A percentile compares a stretch with the other conserved stretches of the same genome.
Evolutionary conservation across 2,888 invertebrate species (phyloP).

Genomic region (Drosophila pseudotalamancana): DNA sequence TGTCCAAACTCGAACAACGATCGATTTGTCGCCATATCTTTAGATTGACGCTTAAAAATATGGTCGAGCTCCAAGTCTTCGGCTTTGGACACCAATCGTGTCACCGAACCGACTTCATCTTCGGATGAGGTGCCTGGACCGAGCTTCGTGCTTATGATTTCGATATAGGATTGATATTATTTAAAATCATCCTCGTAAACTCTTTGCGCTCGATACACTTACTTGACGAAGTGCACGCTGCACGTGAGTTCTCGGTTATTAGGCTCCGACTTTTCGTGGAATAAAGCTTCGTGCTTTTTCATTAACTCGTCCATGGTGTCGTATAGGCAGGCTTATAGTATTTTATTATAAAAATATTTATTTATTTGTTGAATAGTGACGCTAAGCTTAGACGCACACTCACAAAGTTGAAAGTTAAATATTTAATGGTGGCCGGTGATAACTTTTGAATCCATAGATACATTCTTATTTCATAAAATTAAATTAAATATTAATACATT

Average conservation of each 20-base stretch:
- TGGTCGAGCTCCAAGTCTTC: slow-evolving; percentile 47
- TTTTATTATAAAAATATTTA: not conserved
- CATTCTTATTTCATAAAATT: not conserved
- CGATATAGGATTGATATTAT: not conserved
- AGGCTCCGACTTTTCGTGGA: not conserved
- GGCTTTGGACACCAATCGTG: slow-evolving; percentile 36
- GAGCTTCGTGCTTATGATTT: slow-evolving; percentile 22
- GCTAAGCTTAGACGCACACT: not conserved
- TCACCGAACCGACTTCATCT: slow-evolving; percentile 32
- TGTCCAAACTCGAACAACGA: slow-evolving; percentile 55
- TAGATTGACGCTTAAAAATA: slow-evolving; percentile 9
- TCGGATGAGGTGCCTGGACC: not conserved
- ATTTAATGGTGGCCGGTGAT: too few relatives aligned
- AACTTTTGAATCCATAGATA: too few relatives aligned
- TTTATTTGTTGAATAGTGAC: not conserved
- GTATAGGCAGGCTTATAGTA: not conserved
- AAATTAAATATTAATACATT: not conserved
- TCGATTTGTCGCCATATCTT: slow-evolving; percentile 16
- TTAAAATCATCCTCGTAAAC: too few relatives aligned
- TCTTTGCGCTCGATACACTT: not conserved
- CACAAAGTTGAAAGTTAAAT: too few relatives aligned
- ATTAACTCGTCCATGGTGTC: slow-evolving; percentile 42
- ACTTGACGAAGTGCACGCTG: slow-evolving; percentile 42
- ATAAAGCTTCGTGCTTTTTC: not conserved
- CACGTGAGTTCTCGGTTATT: slow-evolving; percentile 36